These are phyloP conservation scores for Encarsia formosa DNA, from an alignment of 2,888 invertebrate species.

Conservation along the genomic window DNA sequence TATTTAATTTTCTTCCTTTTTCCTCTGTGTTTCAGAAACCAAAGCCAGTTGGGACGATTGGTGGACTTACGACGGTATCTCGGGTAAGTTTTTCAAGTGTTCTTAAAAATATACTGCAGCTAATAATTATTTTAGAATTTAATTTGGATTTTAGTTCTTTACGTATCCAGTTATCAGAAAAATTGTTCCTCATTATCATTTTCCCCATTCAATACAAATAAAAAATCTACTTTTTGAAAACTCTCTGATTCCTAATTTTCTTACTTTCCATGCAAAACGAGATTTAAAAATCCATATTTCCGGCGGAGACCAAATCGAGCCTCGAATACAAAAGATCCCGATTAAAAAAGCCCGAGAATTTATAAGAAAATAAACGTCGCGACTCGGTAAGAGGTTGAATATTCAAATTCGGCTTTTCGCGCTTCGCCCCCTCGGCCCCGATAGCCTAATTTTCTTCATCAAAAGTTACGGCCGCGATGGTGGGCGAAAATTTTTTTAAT, in stretches of 20 bases:
- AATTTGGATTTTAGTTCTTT: too few relatives aligned
- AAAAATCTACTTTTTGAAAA: too few relatives aligned
- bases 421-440: constrained; percentile 13
- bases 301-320: constrained; percentile 9
- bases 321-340: constrained; percentile 22
- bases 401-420: constrained; percentile 22
- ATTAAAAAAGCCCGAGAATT: too few relatives aligned
- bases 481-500: constrained; percentile 38
- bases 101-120: too few relatives aligned
- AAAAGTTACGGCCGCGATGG: constrained; percentile 37
- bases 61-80: constrained; percentile 85
- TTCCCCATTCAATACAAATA: too few relatives aligned
- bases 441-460: constrained; percentile 40
- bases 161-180: too few relatives aligned
- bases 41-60: constrained; percentile 81
- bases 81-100: constrained; percentile 56
- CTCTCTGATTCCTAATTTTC: too few relatives aligned
- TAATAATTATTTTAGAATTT: too few relatives aligned
- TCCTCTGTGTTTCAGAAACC: constrained; percentile 61
- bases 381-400: constrained; percentile 14
- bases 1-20: too few relatives aligned
- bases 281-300: constrained; percentile 20
- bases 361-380: too few relatives aligned
- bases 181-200: too few relatives aligned
- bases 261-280: constrained; percentile 21